These are phyloP conservation scores for Crioceris asparagi DNA, from an alignment of 2,888 invertebrate species.

Conservation along the genomic window DNA sequence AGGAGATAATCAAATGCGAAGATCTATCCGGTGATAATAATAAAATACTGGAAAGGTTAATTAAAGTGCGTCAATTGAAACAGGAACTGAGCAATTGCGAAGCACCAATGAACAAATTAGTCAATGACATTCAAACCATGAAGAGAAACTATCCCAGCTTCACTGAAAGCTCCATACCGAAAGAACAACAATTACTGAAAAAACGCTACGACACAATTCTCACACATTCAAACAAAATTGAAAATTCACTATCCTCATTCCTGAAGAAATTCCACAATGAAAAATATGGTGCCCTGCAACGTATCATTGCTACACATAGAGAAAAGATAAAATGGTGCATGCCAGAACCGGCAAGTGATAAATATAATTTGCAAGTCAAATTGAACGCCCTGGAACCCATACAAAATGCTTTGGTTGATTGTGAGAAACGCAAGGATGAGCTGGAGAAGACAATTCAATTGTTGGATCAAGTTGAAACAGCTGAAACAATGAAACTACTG, in stretches of 20 bases:
- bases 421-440: constrained; percentile 54
- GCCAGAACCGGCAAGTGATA: constrained; percentile 80
- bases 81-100: constrained; percentile 58
- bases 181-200: constrained; percentile 73
- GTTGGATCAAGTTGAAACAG: constrained; percentile 61
- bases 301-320: constrained; percentile 67
- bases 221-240: constrained; percentile 71
- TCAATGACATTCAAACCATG: constrained; percentile 58
- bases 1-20: constrained; percentile 79
- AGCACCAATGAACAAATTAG: constrained; percentile 56
- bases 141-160: constrained; percentile 67
- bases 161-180: constrained; percentile 64
- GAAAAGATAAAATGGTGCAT: constrained; percentile 89
- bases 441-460: constrained; percentile 61
- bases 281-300: constrained; percentile 68
- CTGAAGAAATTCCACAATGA: constrained; percentile 81
- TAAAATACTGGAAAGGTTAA: constrained; percentile 68
- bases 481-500: constrained; percentile 57
- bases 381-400: constrained; percentile 68
- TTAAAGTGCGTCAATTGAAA: constrained; percentile 63
- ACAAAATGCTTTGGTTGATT: constrained; percentile 60
- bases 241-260: constrained; percentile 65
- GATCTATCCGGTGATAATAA: constrained; percentile 80
- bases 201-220: constrained; percentile 72
- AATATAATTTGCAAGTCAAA: constrained; percentile 87